Evolutionary conservation across 2,888 invertebrate genomes (phyloP), one percentile per base, ranked within the genome.

Genomic region (Siphlonurus alternatus): DNA sequence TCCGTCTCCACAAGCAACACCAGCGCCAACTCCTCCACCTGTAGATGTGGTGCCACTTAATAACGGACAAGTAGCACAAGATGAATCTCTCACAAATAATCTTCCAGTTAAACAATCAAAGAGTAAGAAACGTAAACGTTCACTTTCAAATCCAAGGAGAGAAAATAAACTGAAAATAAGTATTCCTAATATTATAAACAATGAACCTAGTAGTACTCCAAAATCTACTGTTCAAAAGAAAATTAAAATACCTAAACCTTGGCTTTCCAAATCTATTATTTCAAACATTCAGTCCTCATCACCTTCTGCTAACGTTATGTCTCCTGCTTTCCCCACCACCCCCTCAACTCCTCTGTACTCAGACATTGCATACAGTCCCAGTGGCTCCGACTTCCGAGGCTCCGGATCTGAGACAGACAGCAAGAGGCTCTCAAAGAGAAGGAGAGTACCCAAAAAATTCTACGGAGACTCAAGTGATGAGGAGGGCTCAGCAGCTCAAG

Each of bases 401-500:
- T 38, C 38, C 15, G 77, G 79, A 54, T 78, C 79, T 10, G 82
- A 82, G 70, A 77, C 78, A 2, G 87, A 87, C 70, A 84, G 64
- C 20, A 72, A 76, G 71, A 79, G 90, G 53, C 83, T 85, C 1
- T 91, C 91, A 1, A 90, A 91, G 75, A 81, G 91, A 66, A 81
- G 88, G 70, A 77, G 91, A 54, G 85, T 90, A 25, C 91, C 89
- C 0, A 91, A 91, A 71, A 88, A 86, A 72, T 92, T 92, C 73
- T 92, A 91, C 72, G 92, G 91, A 0, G 91, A 91, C 73, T 88
- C 90, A 0, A 90, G 90, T 73, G 91, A 90, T 69, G 91, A 91
- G 70, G 91, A 91, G 67, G 78, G 80, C 19, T 83, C 79, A 38
- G 15, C 38, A 38, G 7, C 38, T 10, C 15, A 5, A 10, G 15